Evolutionary conservation across 2,113 vertebrate species (phyloP).

Genomic region (Proterorhinus semilunaris): DNA sequence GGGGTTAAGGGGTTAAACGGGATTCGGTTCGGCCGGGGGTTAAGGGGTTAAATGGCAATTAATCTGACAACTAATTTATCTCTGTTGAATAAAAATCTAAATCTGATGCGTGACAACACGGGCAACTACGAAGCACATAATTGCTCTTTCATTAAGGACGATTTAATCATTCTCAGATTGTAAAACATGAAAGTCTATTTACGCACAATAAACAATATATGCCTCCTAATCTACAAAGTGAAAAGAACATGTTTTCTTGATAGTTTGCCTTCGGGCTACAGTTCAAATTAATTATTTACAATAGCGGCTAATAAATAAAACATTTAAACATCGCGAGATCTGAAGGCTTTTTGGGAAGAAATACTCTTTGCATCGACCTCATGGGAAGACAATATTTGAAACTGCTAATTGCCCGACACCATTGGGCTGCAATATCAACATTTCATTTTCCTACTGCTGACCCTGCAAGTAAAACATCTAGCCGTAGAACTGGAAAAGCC

Average conservation of each 20-base stretch:
- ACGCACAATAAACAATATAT: background rate
- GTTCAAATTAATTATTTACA: background rate
- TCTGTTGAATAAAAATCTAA: too few species aligned
- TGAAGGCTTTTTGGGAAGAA: background rate
- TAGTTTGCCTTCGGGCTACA: constrained; percentile 3
- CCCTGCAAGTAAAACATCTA: too few species aligned
- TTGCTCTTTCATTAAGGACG: background rate
- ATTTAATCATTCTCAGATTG: background rate
- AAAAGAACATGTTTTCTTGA: background rate
- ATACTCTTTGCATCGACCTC: background rate
- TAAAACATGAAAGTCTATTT: background rate
- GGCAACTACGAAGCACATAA: too few species aligned
- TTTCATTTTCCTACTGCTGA: too few species aligned
- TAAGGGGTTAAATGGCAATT: too few species aligned
- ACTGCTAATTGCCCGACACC: background rate
- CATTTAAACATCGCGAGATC: background rate
- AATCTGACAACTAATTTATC: too few species aligned
- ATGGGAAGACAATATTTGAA: background rate
- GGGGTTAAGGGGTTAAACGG: too few species aligned
- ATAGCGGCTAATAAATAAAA: background rate
- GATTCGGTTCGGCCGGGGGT: too few species aligned
- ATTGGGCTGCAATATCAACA: background rate
- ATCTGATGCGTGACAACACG: too few species aligned
- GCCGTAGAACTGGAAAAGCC: background rate
- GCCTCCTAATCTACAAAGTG: background rate